Percentiles rank a stretch among this genome's conserved stretches.
These are phyloP conservation scores for Campylomormyrus numenius DNA, from an alignment of 2,113 vertebrate species.

Conservation along the genomic window DNA sequence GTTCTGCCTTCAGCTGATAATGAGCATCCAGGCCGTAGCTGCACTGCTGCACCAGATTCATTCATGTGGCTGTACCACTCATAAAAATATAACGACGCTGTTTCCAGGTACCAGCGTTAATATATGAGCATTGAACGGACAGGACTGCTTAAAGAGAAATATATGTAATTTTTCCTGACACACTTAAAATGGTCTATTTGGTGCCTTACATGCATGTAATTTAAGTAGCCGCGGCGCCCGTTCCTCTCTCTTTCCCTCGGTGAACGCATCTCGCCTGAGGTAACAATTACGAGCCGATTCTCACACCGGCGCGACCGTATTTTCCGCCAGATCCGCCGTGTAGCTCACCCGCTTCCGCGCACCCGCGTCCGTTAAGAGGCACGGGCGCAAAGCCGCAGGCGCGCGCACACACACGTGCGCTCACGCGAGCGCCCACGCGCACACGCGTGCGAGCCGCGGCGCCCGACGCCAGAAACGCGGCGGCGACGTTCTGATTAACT, in stretches of 20 bases:
- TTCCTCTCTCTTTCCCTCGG: neutral
- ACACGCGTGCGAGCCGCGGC: neutral
- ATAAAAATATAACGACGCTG: neutral
- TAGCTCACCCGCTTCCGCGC: neutral
- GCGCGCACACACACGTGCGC: neutral
- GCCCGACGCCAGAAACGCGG: neutral
- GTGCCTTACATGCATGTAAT: constrained; percentile 4
- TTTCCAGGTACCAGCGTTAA: neutral
- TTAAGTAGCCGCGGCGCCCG: neutral
- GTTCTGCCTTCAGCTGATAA: neutral
- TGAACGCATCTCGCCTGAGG: neutral
- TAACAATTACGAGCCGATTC: neutral
- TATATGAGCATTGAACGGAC: neutral
- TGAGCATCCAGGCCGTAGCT: neutral
- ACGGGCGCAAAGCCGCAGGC: neutral
- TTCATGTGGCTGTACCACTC: neutral
- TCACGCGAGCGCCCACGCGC: neutral
- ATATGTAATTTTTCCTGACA: neutral
- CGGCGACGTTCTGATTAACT: neutral
- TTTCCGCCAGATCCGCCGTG: neutral
- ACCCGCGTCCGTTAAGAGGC: neutral
- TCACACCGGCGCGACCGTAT: neutral
- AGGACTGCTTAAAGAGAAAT: neutral
- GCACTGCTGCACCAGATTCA: neutral
- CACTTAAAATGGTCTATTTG: neutral